phyloP scores from a whole-genome alignment of 2,888 invertebrate genomes.

The Tipula helvola region DNA sequence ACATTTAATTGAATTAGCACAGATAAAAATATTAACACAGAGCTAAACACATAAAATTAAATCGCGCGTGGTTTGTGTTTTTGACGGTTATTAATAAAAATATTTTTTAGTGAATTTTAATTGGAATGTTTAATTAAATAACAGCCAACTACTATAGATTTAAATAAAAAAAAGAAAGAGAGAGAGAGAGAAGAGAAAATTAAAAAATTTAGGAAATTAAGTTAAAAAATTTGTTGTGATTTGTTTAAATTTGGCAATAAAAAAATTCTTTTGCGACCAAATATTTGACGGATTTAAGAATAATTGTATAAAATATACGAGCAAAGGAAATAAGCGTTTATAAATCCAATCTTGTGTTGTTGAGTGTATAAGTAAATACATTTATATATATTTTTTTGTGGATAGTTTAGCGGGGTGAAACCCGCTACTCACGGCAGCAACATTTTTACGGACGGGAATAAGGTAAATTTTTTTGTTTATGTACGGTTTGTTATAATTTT shows the following conservation, averaged over 20 bases:
- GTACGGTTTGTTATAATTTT: too few species aligned
- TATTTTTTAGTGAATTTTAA: not conserved
- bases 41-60: not conserved
- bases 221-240: not conserved
- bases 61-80: not conserved
- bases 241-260: not conserved
- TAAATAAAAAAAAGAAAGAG: not conserved
- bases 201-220: not conserved
- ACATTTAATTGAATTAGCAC: not conserved
- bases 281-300: not conserved
- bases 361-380: not conserved
- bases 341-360: not conserved
- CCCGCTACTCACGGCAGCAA: constrained; percentile 24
- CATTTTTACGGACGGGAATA: constrained; percentile 39
- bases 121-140: not conserved
- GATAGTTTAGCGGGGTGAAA: not conserved
- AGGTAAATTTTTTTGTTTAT: constrained; percentile 27
- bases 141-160: not conserved
- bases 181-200: not conserved
- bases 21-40: not conserved
- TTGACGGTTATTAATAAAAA: not conserved
- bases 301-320: not conserved
- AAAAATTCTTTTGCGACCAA: not conserved
- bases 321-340: not conserved
- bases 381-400: not conserved